A percentile compares a stretch with the other conserved stretches of the same genome.
Evolutionary conservation across 2,797 vertebrate species (phyloP).

Genomic region (Harpagifer antarcticus): DNA sequence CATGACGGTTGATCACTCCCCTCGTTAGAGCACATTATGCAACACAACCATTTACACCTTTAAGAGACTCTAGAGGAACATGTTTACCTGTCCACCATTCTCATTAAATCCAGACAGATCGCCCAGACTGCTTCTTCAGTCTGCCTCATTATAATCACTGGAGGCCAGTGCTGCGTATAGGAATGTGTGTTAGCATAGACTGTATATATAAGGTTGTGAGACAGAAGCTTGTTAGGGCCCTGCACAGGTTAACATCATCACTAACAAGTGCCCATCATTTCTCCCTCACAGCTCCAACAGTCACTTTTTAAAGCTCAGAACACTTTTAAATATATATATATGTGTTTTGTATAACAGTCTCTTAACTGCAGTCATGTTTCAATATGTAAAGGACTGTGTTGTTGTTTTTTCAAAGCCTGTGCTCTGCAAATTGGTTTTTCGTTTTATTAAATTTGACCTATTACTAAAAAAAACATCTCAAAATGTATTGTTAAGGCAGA

Average conservation of each 20-base stretch:
- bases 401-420: neutral
- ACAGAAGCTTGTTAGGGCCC: constrained; percentile 3
- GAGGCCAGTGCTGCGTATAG: constrained; percentile 22
- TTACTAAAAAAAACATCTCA: neutral
- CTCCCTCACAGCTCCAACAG: neutral
- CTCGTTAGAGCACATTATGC: constrained; percentile 64
- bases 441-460: neutral
- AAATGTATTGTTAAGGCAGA: neutral
- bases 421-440: neutral
- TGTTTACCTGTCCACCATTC: constrained; percentile 51
- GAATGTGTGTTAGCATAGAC: constrained; percentile 15
- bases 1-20: constrained; percentile 2
- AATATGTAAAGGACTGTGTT: neutral
- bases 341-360: neutral
- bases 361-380: rapidly evolving
- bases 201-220: too few species aligned
- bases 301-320: neutral
- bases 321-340: neutral
- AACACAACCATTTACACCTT: constrained; percentile 51
- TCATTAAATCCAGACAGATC: constrained; percentile 62
- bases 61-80: constrained; percentile 61
- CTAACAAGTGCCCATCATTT: neutral
- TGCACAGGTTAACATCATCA: neutral
- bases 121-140: constrained; percentile 12
- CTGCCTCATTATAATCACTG: constrained; percentile 27